phyloP scores from a whole-genome alignment of 2,888 invertebrate genomes.

The Ophion ellenae region DNA sequence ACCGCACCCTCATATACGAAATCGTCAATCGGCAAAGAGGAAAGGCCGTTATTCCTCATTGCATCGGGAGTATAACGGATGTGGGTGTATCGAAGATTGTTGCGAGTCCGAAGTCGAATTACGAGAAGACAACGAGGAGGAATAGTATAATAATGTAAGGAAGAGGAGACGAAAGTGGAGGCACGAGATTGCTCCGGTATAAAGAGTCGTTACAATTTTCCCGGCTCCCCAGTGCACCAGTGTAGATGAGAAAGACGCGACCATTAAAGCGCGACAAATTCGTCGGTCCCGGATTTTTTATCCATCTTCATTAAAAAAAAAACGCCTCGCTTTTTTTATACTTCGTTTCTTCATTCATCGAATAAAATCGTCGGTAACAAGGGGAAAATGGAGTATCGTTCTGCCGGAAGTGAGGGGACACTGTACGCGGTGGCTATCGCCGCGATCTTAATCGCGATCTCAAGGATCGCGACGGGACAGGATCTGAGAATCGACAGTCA shows the following conservation, averaged over 20 bases:
- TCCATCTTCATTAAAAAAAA: neutral
- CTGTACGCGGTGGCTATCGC: neutral
- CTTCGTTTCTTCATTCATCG: neutral
- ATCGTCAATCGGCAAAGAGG: constrained; percentile 39
- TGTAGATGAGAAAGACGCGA: constrained; percentile 46
- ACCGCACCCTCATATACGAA: constrained; percentile 51
- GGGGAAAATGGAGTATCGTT: neutral
- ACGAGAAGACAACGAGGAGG: constrained; percentile 38
- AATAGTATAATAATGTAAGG: constrained; percentile 53
- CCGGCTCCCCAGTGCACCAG: constrained; percentile 75
- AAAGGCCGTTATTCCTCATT: constrained; percentile 38
- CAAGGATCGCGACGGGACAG: constrained; percentile 29
- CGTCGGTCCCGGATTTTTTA: neutral
- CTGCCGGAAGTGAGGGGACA: neutral
- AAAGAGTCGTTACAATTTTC: constrained; percentile 79
- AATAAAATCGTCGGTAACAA: neutral
- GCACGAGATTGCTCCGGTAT: constrained; percentile 73
- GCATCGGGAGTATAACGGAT: constrained; percentile 50
- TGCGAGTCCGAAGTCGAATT: constrained; percentile 40
- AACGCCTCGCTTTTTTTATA: neutral
- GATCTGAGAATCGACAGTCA: constrained; percentile 83
- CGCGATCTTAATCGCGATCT: constrained; percentile 25
- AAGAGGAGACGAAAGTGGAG: constrained; percentile 65
- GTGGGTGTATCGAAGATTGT: constrained; percentile 43
- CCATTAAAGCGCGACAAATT: neutral